These are phyloP conservation scores for Acrocephalus arundinaceus DNA, from an alignment of 2,113 vertebrate species.

Conservation along the genomic window DNA sequence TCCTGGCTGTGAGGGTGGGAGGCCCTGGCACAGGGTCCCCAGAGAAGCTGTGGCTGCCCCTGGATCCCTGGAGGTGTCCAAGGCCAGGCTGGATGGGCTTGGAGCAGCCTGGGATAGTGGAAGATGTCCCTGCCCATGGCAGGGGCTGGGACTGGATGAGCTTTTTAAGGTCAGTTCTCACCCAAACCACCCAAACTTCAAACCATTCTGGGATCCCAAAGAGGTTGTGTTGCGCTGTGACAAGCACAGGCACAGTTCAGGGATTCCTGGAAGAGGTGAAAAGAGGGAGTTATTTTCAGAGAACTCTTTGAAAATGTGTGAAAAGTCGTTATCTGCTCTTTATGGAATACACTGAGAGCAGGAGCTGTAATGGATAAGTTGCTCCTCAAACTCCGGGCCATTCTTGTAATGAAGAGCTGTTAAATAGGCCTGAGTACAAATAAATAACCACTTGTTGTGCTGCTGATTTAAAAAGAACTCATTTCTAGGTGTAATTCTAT, in stretches of 20 bases:
- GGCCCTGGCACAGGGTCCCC: neutral
- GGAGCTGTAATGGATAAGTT: neutral
- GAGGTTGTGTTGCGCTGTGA: neutral
- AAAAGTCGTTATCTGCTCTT: neutral
- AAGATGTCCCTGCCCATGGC: neutral
- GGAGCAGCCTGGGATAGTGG: fast-evolving
- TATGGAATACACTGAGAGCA: neutral
- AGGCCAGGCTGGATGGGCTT: fast-evolving
- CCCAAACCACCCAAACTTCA: no score
- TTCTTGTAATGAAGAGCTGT: conserved; percentile 14
- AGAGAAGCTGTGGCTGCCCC: neutral
- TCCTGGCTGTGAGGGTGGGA: fast-evolving
- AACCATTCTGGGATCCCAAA: neutral
- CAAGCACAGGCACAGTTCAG: neutral
- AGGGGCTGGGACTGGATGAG: fast-evolving
- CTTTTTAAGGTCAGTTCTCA: neutral
- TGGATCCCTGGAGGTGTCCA: neutral
- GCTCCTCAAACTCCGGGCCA: neutral
- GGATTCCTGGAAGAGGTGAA: neutral
- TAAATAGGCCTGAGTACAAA: conserved; percentile 26
- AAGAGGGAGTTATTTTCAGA: neutral
- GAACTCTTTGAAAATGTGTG: neutral
- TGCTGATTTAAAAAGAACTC: neutral
- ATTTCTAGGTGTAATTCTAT: conserved; percentile 13
- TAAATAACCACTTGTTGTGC: neutral